A percentile compares a stretch with the other conserved stretches of the same genome.
Evolutionary conservation across 2,888 invertebrate genomes (phyloP).

Genomic region (Rhorus exstirpatorius): DNA sequence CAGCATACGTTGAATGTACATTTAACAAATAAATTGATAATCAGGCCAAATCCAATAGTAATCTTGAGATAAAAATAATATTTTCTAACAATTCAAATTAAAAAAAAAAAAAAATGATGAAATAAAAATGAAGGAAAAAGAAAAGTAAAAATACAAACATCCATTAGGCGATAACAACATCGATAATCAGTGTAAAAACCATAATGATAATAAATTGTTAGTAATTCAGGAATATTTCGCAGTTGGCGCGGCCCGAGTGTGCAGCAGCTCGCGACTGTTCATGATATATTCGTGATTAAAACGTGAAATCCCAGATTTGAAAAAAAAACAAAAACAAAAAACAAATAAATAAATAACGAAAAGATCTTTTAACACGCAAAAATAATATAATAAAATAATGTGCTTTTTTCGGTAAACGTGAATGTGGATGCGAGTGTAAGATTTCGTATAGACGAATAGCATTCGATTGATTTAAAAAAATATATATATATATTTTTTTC

Average conservation of each 20-base stretch:
- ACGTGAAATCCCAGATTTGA: conserved; percentile 17
- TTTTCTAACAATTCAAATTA: conserved; percentile 1
- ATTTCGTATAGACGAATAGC: conserved; percentile 15
- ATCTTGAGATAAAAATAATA: conserved; percentile 57
- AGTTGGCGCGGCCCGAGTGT: conserved; percentile 48
- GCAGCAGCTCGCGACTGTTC: conserved; percentile 40
- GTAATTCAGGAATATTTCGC: conserved; percentile 56
- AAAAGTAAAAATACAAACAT: conserved; percentile 50
- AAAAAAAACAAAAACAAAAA: conserved; percentile 20
- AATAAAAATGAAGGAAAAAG: conserved; percentile 16
- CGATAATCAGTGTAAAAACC: conserved; percentile 53
- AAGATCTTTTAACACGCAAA: conserved; percentile 38
- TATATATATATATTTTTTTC: no score
- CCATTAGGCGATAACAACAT: conserved; percentile 62
- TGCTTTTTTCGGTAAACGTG: conserved; percentile 7
- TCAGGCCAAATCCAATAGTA: conserved; percentile 63
- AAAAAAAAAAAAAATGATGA: conserved; percentile 12
- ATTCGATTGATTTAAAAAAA: conserved; percentile 35
- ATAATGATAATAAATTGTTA: conserved; percentile 53
- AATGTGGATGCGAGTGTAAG: conserved; percentile 12
- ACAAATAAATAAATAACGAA: no score
- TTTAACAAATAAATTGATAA: conserved; percentile 49
- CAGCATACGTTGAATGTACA: conserved; percentile 56
- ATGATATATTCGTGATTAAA: conserved; percentile 10
- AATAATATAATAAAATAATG: conserved; percentile 36